These are phyloP conservation scores for Sebastes diploproa DNA, from an alignment of 2,797 vertebrate species.

Conservation along the genomic window DNA sequence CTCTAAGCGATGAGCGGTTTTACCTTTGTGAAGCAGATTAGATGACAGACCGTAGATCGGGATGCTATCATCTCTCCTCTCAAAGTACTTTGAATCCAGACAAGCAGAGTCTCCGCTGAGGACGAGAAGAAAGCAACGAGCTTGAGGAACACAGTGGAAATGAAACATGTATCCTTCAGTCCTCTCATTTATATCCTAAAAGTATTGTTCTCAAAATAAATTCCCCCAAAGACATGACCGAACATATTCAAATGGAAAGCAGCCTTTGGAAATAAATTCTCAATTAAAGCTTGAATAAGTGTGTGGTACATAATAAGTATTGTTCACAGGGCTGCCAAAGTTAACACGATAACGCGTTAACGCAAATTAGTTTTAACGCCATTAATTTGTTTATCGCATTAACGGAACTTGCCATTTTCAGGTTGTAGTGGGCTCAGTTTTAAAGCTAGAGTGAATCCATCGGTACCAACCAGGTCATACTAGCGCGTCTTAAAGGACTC, in stretches of 20 bases:
- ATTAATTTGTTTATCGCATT: too few species aligned
- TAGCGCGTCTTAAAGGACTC: too few species aligned
- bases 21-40: slow-evolving; percentile 82
- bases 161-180: not conserved
- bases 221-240: not conserved
- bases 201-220: not conserved
- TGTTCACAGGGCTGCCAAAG: not conserved
- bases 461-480: too few species aligned
- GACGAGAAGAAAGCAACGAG: not conserved
- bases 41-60: slow-evolving; percentile 86
- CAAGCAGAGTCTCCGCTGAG: slow-evolving; percentile 81
- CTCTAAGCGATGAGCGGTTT: not conserved
- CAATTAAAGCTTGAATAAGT: not conserved
- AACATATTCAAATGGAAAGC: not conserved
- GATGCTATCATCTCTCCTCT: slow-evolving; percentile 89
- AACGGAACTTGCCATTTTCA: too few species aligned
- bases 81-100: slow-evolving; percentile 92
- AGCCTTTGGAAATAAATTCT: not conserved
- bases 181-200: not conserved
- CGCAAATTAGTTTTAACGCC: too few species aligned
- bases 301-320: too few species aligned
- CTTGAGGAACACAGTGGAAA: not conserved
- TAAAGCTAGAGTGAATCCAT: too few species aligned
- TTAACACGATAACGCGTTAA: too few species aligned
- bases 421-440: too few species aligned